Evolutionary conservation across 1,140 invertebrate species (phyloP).

Genomic region (Leptonema lineaticorne): DNA sequence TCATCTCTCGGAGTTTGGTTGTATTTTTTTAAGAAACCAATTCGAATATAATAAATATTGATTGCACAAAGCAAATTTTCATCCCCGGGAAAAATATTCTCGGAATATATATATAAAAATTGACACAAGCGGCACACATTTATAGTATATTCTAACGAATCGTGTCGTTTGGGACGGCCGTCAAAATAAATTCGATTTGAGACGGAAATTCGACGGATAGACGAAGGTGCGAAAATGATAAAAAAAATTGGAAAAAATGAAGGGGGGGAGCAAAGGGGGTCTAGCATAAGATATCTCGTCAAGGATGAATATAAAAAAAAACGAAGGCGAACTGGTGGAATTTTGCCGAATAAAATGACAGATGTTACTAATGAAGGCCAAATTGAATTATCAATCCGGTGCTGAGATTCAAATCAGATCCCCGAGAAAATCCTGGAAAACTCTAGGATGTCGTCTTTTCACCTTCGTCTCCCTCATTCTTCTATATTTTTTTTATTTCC

Average conservation of each 20-base stretch:
- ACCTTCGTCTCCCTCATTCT: background rate
- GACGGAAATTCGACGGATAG: background rate
- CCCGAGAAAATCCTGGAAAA: too few species aligned
- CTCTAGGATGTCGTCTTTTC: too few species aligned
- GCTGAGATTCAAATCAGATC: slow-evolving; percentile 18
- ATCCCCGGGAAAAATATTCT: too few species aligned
- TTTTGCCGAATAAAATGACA: slow-evolving; percentile 25
- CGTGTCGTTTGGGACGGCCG: background rate
- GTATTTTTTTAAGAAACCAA: too few species aligned
- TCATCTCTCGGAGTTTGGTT: too few species aligned
- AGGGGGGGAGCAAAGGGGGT: background rate
- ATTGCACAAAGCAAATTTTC: background rate
- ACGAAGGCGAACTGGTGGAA: background rate
- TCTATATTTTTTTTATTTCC: background rate
- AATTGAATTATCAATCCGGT: slow-evolving; percentile 33
- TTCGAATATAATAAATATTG: too few species aligned
- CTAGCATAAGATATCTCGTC: slow-evolving; percentile 9
- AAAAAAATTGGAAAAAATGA: background rate
- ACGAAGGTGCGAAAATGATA: background rate
- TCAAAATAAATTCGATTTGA: slow-evolving; percentile 14
- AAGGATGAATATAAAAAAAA: too few species aligned
- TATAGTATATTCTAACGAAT: background rate
- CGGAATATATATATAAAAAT: too few species aligned
- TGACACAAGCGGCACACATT: background rate
- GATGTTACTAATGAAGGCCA: slow-evolving; percentile 32